Conservation (phyloP, 2,888 invertebrate genomes). For the Caenorhabditis japonica region DNA sequence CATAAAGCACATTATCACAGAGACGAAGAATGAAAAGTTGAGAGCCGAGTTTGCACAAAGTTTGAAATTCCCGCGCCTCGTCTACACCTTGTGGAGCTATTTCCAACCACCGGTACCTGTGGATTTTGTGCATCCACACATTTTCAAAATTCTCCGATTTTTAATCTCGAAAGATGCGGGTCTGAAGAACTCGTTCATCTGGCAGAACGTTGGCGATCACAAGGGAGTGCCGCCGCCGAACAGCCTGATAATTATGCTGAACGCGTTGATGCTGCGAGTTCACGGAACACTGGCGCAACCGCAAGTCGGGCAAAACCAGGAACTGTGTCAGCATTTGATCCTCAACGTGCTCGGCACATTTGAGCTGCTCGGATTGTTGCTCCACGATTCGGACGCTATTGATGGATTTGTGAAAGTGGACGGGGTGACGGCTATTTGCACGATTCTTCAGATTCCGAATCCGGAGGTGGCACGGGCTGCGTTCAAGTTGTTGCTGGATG, state of each 20-base stretch:
- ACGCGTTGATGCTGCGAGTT: slow-evolving; percentile 3
- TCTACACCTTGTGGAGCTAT: slow-evolving; percentile 1
- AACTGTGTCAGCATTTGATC: not conserved
- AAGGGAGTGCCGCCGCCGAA: slow-evolving; percentile 2
- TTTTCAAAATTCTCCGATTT: slow-evolving; percentile 16
- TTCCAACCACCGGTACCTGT: not conserved
- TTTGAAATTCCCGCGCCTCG: slow-evolving; percentile 11
- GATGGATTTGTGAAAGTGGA: slow-evolving; percentile 19
- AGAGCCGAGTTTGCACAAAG: slow-evolving; percentile 12
- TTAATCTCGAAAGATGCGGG: slow-evolving; percentile 23
- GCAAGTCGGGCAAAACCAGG: not conserved
- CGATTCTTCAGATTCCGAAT: not conserved
- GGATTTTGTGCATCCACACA: not conserved
- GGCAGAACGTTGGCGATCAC: not conserved
- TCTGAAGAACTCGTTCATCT: slow-evolving; percentile 25
- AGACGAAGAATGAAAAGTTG: slow-evolving; percentile 23
- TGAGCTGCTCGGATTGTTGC: slow-evolving; percentile 16
- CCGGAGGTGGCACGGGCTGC: slow-evolving; percentile 3
- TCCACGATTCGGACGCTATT: slow-evolving; percentile 24
- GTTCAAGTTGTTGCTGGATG: slow-evolving; percentile 26
- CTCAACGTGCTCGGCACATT: slow-evolving; percentile 11
- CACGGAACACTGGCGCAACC: not conserved
- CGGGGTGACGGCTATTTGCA: slow-evolving; percentile 13
- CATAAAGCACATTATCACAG: slow-evolving; percentile 1
- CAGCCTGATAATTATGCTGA: slow-evolving; percentile 5